These are phyloP conservation scores for Zaprionus davidi DNA, from an alignment of 1,140 invertebrate species.

Conservation along the genomic window DNA sequence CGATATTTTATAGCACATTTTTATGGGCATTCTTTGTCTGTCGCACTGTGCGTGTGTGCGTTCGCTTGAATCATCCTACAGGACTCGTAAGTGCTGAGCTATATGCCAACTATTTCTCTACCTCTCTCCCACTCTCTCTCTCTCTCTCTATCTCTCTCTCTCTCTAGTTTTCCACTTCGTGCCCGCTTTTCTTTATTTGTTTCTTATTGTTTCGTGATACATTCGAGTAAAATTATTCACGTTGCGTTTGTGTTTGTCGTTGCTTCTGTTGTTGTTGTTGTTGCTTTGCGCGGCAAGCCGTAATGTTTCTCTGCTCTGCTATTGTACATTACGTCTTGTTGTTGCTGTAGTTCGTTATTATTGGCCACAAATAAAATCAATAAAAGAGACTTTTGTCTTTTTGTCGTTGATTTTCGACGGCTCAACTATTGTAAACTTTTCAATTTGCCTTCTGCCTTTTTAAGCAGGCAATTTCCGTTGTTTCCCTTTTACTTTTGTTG, in stretches of 20 bases:
- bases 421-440: constrained; percentile 23
- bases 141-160: background rate
- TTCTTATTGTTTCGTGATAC: constrained; percentile 60
- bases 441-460: constrained; percentile 34
- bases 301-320: constrained; percentile 36
- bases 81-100: constrained; percentile 10
- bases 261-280: constrained; percentile 24
- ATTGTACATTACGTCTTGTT: constrained; percentile 40
- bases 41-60: constrained; percentile 23
- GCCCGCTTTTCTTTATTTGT: constrained; percentile 17
- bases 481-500: background rate
- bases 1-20: constrained; percentile 71
- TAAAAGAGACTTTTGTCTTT: constrained; percentile 68
- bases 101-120: constrained; percentile 19
- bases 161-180: constrained; percentile 10
- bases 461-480: constrained; percentile 17
- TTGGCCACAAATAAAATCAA: constrained; percentile 67
- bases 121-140: background rate
- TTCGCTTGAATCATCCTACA: constrained; percentile 49
- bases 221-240: constrained; percentile 73
- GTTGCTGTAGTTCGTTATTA: constrained; percentile 17
- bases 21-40: constrained; percentile 45
- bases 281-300: constrained; percentile 44
- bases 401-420: constrained; percentile 36
- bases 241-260: constrained; percentile 63